Evolutionary conservation across 2,888 invertebrate genomes (phyloP), one percentile per base, ranked within the genome.

Genomic region (Melinopterus prodromus): DNA sequence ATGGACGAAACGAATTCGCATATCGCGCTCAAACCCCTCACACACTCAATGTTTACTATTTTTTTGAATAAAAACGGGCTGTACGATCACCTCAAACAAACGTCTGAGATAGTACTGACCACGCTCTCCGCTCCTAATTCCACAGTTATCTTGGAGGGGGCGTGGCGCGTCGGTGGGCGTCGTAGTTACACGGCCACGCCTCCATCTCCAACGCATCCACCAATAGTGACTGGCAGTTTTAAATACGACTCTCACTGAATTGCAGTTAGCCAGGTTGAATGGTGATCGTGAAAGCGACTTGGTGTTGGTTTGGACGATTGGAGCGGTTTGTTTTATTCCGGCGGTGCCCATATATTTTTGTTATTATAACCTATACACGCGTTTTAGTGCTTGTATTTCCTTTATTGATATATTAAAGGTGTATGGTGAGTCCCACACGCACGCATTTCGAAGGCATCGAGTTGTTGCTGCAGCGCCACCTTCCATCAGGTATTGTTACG

Each of bases 311-410:
- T 83, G 83, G 79, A 7, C 77, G 79, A 79, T 71, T 79, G 77
- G 14, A 72, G 38, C 74, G 53, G 77, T 80, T 86, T 86, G 85
- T 87, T 88, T 87, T 87, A 85, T 86, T 86, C 85, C 53, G 53
- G 12, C 53, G 53, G 9, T 53, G 53, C 83, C 79, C 76, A 53
- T 81, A 77, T 86, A 86, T 87, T 87, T 85, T 87, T 87, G 86
- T 88, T 87, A 87, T 86, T 87, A 86, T 87, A 87, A 88, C 86
- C 86, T 9, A 53, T 53, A 53, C 53, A 85, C 86, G 84, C 86
- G 85, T 86, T 84, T 86, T 86, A 88, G 87, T 87, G 87, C 88
- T 88, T 88, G 89, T 88, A 88, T 87, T 77, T 87, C 87, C 86
- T 88, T 88, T 89, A 88, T 87, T 86, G 87, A 85, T 86, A 85